Evolutionary conservation across 2,888 invertebrate genomes (phyloP).

Genomic region (Balanococcus diminutus): DNA sequence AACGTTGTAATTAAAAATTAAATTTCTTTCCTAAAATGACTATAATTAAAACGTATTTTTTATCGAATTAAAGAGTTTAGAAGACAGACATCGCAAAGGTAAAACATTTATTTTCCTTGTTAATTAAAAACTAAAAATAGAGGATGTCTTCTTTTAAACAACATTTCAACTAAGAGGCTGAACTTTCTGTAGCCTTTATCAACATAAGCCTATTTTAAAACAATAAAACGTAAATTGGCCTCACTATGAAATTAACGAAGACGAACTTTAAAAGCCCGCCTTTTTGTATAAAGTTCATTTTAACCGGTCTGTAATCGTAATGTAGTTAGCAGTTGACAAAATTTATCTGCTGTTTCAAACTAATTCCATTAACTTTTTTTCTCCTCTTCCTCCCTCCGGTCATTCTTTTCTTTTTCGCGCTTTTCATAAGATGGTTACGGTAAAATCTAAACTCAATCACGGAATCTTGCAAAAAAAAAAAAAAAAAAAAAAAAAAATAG

Average conservation of each 20-base stretch:
- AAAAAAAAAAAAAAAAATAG: background rate
- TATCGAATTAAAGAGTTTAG: conserved; percentile 40
- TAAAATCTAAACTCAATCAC: conserved; percentile 4
- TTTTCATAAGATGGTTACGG: background rate
- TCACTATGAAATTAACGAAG: conserved; percentile 39
- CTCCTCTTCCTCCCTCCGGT: background rate
- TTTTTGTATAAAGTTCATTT: conserved; percentile 43
- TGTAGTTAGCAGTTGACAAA: conserved; percentile 42
- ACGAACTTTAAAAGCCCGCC: conserved; percentile 43
- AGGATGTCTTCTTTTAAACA: conserved; percentile 30
- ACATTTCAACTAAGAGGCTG: conserved; percentile 31
- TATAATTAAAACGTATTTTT: conserved; percentile 44
- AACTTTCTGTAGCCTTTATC: conserved; percentile 33
- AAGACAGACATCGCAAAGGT: conserved; percentile 35
- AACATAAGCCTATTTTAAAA: conserved; percentile 42
- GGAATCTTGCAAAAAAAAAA: background rate
- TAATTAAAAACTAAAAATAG: conserved; percentile 37
- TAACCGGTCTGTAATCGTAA: conserved; percentile 43
- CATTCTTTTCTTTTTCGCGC: conserved; percentile 19
- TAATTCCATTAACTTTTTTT: conserved; percentile 44
- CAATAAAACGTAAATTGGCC: conserved; percentile 44
- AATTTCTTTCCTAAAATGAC: conserved; percentile 42
- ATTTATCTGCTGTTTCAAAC: conserved; percentile 44
- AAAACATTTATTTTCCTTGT: conserved; percentile 35
- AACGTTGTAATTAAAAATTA: conserved; percentile 43